Conservation (phyloP, 2,888 invertebrate genomes). For the Panopea generosa region DNA sequence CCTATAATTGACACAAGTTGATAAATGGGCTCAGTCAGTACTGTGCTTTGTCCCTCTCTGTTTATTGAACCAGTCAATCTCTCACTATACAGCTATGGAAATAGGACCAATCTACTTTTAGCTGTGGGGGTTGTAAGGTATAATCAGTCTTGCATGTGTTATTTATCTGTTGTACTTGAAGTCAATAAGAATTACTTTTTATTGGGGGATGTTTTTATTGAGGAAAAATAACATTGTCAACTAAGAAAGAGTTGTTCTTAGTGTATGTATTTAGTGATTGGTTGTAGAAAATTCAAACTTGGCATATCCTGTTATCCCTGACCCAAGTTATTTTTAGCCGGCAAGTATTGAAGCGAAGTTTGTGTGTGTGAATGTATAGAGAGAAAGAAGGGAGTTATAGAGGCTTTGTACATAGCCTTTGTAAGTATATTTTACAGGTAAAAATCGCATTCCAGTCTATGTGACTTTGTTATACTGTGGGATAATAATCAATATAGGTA, state of each 20-base stretch:
- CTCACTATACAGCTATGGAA: slow-evolving; percentile 67
- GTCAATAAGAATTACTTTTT: slow-evolving; percentile 35
- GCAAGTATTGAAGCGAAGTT: slow-evolving; percentile 60
- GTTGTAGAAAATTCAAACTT: slow-evolving; percentile 32
- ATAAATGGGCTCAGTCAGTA: slow-evolving; percentile 74
- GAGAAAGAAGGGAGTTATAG: slow-evolving; percentile 59
- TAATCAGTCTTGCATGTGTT: slow-evolving; percentile 30
- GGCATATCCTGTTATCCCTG: slow-evolving; percentile 47
- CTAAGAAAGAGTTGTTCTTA: slow-evolving; percentile 6
- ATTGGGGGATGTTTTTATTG: slow-evolving; percentile 14
- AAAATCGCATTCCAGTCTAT: slow-evolving; percentile 32
- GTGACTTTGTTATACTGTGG: slow-evolving; percentile 2
- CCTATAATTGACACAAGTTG: slow-evolving; percentile 74
- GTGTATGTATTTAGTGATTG: slow-evolving; percentile 16
- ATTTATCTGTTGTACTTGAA: slow-evolving; percentile 44
- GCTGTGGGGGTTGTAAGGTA: slow-evolving; percentile 45
- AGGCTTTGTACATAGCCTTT: slow-evolving; percentile 60
- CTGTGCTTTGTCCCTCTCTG: slow-evolving; percentile 72
- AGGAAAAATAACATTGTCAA: slow-evolving; percentile 8
- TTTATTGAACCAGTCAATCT: slow-evolving; percentile 68
- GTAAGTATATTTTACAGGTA: slow-evolving; percentile 58
- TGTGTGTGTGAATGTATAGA: slow-evolving; percentile 54
- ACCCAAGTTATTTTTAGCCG: slow-evolving; percentile 57
- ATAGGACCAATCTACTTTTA: slow-evolving; percentile 66
- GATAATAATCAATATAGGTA: slow-evolving; percentile 10